Percentiles rank a stretch among this genome's conserved stretches.
Evolutionary conservation across 2,888 invertebrate genomes (phyloP).

Genomic region (Drosophila cognata): DNA sequence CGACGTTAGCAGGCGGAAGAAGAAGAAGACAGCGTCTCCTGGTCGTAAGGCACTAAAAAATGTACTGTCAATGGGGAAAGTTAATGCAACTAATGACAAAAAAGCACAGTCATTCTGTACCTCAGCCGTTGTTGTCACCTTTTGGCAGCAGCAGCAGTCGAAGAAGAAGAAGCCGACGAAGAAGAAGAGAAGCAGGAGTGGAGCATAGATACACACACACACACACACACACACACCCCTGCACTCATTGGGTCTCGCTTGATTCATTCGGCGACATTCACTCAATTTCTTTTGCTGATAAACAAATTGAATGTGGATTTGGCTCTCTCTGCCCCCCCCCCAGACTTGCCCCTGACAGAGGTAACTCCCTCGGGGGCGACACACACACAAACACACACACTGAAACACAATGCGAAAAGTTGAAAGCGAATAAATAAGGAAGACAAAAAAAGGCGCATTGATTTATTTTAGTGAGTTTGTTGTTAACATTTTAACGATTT

Average conservation of each 20-base stretch:
- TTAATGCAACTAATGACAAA: slow-evolving; percentile 78
- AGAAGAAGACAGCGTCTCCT: slow-evolving; percentile 17
- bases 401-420: slow-evolving; percentile 50
- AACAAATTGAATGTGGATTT: slow-evolving; percentile 83
- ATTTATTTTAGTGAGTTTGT: slow-evolving; percentile 78
- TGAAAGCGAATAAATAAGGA: slow-evolving; percentile 78
- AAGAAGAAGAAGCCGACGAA: neutral
- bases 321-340: slow-evolving; percentile 5
- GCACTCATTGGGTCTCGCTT: slow-evolving; percentile 42
- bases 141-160: slow-evolving; percentile 10
- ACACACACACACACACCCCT: neutral
- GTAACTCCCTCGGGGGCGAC: slow-evolving; percentile 40
- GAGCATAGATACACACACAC: neutral
- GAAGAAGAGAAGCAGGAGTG: neutral
- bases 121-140: slow-evolving; percentile 50
- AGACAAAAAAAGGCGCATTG: slow-evolving; percentile 69
- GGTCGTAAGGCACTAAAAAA: slow-evolving; percentile 51
- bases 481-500: slow-evolving; percentile 82
- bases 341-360: neutral
- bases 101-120: slow-evolving; percentile 52
- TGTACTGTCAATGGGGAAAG: slow-evolving; percentile 75
- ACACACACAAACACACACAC: slow-evolving; percentile 20
- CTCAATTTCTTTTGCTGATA: slow-evolving; percentile 81
- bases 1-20: slow-evolving; percentile 1
- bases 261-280: slow-evolving; percentile 79